Evolutionary conservation across 2,888 invertebrate genomes (phyloP), one percentile per base, ranked within the genome.

Genomic region (Acrobasis repandana): DNA sequence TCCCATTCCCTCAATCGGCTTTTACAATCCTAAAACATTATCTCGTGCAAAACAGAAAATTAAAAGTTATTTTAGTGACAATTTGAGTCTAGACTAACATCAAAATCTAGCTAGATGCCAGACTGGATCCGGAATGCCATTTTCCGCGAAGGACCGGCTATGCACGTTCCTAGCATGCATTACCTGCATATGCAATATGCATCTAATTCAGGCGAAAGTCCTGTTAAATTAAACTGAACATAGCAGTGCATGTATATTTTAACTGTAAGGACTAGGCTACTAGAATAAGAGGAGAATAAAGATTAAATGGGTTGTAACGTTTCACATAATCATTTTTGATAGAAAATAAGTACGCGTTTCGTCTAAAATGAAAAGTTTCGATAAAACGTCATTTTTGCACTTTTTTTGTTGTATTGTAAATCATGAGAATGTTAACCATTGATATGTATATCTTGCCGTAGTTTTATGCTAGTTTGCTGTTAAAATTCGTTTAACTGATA

Each of bases 31-130:
- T 36, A 10, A 36, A 10, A 10, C 36, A 36, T 36, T 36, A 36
- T 9, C 10, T 36, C 36, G 2, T 36, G 10, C 1, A 36, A 9
- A 36, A 4, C 6, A 4, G 11, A 10, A 49, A 49, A 20, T 49
- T 20, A 20, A 49, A 3, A 20, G 20, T 50, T 6, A 50, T 50
- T 14, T 14, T 28, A 34, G 11, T 33, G 33, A n/a, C 9, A 36
- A 36, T 52, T 52, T 11, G 10, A 52, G 56, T 47, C 47, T 47
- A 56, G 36, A 56, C 47, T 43, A 14, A 47, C 28, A 47, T 56
- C 47, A 56, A 56, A 56, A 46, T 56, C 15, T 15, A 56, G 46
- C 56, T 16, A 11, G 20, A 56, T 56, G 47, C 46, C 56, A 33
- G 33, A 20, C 28, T 33, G 47, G 20, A 18, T 36, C n/a, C 11